These are phyloP conservation scores for Melinopterus prodromus DNA, from an alignment of 2,888 invertebrate genomes.

Conservation along the genomic window DNA sequence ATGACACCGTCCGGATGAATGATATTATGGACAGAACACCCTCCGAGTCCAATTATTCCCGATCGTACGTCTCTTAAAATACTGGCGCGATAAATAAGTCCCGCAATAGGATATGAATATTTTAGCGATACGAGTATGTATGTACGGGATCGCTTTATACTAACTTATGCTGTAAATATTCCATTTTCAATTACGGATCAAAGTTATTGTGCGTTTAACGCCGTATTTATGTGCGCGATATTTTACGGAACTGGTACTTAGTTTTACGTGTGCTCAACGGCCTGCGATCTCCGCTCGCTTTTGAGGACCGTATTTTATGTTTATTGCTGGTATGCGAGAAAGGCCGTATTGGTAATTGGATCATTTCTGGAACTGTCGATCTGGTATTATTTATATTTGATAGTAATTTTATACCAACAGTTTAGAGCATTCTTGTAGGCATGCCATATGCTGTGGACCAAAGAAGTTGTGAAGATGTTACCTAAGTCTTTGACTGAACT, in stretches of 20 bases:
- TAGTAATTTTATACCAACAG: too few relatives aligned
- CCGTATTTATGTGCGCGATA: slow-evolving; percentile 31
- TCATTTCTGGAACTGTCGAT: not conserved
- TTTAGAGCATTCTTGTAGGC: too few relatives aligned
- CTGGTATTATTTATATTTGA: too few relatives aligned
- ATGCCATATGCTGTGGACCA: too few relatives aligned
- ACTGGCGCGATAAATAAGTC: slow-evolving; percentile 40
- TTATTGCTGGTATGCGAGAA: not conserved
- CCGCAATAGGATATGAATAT: slow-evolving; percentile 40
- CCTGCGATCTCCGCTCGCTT: not conserved
- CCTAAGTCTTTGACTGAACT: too few relatives aligned
- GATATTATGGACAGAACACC: slow-evolving; percentile 51
- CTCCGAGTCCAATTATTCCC: slow-evolving; percentile 49
- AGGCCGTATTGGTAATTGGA: not conserved
- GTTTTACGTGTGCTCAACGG: not conserved
- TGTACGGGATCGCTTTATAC: slow-evolving; percentile 27
- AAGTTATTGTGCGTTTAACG: slow-evolving; percentile 34
- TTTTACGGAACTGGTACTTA: slow-evolving; percentile 11
- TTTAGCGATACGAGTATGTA: slow-evolving; percentile 31
- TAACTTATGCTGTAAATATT: slow-evolving; percentile 35
- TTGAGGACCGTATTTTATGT: not conserved
- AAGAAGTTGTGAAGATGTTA: too few relatives aligned
- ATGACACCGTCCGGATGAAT: slow-evolving; percentile 50
- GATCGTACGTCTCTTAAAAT: slow-evolving; percentile 40
- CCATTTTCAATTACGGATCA: slow-evolving; percentile 37